These are phyloP conservation scores for Subanguina moxae DNA, from an alignment of 1,140 invertebrate genomes.

Conservation along the genomic window DNA sequence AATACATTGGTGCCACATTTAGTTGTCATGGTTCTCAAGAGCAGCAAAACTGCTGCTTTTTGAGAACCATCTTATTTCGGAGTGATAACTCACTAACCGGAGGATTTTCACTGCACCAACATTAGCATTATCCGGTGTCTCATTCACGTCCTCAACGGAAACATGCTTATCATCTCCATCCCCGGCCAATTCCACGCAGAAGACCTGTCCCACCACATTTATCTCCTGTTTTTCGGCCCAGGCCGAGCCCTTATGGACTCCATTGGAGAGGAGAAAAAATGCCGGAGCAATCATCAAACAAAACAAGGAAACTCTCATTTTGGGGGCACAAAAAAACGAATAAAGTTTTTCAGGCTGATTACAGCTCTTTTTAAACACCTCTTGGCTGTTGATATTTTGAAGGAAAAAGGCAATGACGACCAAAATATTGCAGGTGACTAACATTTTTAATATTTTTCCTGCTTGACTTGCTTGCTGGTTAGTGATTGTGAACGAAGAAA, in stretches of 20 bases:
- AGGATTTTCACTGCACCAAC: constrained; percentile 3
- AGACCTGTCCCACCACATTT: not conserved
- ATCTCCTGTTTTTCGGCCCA: not conserved
- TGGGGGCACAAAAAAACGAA: not conserved
- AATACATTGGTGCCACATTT: no score
- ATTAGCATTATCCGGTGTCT: not conserved
- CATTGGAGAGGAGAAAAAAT: not conserved
- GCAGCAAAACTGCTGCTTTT: no score
- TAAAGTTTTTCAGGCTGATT: not conserved
- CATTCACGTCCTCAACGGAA: not conserved
- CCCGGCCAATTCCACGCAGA: not conserved
- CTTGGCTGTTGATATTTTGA: no score
- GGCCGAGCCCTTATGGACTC: not conserved
- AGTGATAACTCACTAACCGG: not conserved
- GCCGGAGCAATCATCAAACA: not conserved
- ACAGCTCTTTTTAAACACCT: no score
- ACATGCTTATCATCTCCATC: not conserved
- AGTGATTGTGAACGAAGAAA: no score
- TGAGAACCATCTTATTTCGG: no score
- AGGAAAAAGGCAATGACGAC: no score
- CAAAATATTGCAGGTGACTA: no score
- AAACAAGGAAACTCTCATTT: not conserved
- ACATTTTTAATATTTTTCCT: no score
- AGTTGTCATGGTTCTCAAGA: no score
- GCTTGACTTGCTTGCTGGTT: no score